These are phyloP conservation scores for Thunnus albacares DNA, from an alignment of 2,797 vertebrate genomes.

Conservation along the genomic window DNA sequence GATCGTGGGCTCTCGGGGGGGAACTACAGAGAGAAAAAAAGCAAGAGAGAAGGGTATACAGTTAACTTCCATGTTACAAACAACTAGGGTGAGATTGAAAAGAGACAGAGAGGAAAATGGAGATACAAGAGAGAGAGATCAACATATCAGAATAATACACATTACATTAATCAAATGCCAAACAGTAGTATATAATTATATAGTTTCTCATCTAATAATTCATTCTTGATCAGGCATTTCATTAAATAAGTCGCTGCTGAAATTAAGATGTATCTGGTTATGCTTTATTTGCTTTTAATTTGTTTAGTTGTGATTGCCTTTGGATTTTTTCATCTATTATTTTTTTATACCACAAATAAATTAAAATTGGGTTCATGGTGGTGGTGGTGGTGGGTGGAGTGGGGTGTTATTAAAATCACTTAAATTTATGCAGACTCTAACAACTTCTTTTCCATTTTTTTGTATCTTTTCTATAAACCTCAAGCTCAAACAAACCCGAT, in stretches of 20 bases:
- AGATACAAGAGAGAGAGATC: not conserved
- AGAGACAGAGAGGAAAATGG: not conserved
- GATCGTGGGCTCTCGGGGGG: slow-evolving; percentile 90
- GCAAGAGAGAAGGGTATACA: not conserved
- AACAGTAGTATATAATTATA: slow-evolving; percentile 48
- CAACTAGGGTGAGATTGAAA: not conserved
- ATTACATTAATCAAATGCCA: slow-evolving; percentile 48
- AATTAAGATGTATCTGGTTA: slow-evolving; percentile 26
- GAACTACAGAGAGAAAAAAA: slow-evolving; percentile 78
- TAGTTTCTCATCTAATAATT: slow-evolving; percentile 53
- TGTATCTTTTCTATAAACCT: not conserved
- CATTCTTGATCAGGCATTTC: slow-evolving; percentile 47
- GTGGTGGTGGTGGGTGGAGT: no score
- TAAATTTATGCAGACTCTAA: not conserved
- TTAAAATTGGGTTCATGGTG: slow-evolving; percentile 15
- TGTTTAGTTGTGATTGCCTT: slow-evolving; percentile 31
- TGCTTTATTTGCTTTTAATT: slow-evolving; percentile 47
- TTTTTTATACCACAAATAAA: slow-evolving; percentile 23
- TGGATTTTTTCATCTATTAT: not conserved
- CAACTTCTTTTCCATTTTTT: not conserved
- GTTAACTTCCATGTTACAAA: not conserved
- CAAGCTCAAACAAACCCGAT: not conserved
- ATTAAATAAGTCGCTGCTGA: slow-evolving; percentile 29
- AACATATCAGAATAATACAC: slow-evolving; percentile 19
- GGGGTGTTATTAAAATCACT: not conserved